phyloP scores from a whole-genome alignment of 2,797 vertebrate species.

The Sandelia bainsii region DNA sequence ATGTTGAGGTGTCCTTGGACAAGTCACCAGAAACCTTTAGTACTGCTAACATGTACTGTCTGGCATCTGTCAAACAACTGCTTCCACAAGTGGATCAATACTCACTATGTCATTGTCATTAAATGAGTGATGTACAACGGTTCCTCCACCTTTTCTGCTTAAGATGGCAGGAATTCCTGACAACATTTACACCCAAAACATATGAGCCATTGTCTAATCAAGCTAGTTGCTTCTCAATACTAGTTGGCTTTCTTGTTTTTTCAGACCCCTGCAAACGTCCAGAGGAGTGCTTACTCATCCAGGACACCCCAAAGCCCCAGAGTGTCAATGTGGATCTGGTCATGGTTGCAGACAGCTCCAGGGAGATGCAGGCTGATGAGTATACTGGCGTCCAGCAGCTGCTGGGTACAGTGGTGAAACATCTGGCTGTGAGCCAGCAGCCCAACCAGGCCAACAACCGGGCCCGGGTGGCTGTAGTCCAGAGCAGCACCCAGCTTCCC shows the following conservation, averaged over 20 bases:
- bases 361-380: constrained; percentile 76
- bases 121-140: no score
- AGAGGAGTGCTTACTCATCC: constrained; percentile 66
- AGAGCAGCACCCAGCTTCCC: constrained; percentile 37
- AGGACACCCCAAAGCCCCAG: constrained; percentile 53
- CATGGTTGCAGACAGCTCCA: constrained; percentile 87
- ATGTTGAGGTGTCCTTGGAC: no score
- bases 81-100: no score
- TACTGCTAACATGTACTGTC: no score
- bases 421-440: constrained; percentile 37
- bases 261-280: constrained; percentile 86
- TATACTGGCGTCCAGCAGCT: constrained; percentile 84
- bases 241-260: neutral
- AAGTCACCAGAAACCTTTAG: no score
- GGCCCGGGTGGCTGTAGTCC: neutral
- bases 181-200: no score
- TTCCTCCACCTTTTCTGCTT: no score
- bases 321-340: constrained; percentile 84
- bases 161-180: no score
- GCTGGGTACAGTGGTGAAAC: constrained; percentile 82
- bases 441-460: neutral
- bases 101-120: no score
- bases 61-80: no score
- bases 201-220: no score
- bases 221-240: no score